Base-by-base conservation (phyloP, 2,113 vertebrate species). In the Gymnobelideus leadbeateri region DNA sequence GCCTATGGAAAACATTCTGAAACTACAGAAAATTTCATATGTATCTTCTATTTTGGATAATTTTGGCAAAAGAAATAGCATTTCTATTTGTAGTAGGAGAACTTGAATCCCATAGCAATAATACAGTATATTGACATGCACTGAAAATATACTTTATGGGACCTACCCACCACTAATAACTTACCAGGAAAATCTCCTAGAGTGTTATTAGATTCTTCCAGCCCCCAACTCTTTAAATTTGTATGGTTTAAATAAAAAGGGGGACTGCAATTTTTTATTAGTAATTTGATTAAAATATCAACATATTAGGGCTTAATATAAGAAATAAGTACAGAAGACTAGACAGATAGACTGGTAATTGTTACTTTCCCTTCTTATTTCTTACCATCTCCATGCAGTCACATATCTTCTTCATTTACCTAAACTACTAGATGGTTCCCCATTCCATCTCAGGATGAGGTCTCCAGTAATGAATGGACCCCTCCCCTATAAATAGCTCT, bases 71-170 rank as follows among this genome's bases (percentile, higher is more conserved):
- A 91, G 8, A 94, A 92, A 54, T 57, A 91, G 47, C 23, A 90
- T 92, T 12, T 47, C 23, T 92, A 93, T 12, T 68, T 57, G 11
- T 16, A 49, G 46, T 61, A 93, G 57, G 8, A 94, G 92, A 91
- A 51, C 89, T 93, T 89, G 90, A 90, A 54, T 92, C 1, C 37
- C 94, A 21, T 5, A 49, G 26, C 94, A n/a, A 95, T 90, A 8
- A 84, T 19, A 43, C n/a, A 84, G 7, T 43, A 23, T 43, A 84
- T 43, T 43, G 68, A 9, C n/a, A 84, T 6, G 19, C 43, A 93
- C 77, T 96, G 96, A 96, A 93, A 92, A 95, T 51, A 23, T 14
- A 46, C 57, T 96, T 95, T 23, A 93, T 93, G n/a, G 68, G 37
- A 84, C n/a, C n/a, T 43, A 93, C 37, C 92, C 90, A 93, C 94